Base-by-base conservation (phyloP, 2,113 vertebrate genomes). In the Corvus hawaiiensis region DNA sequence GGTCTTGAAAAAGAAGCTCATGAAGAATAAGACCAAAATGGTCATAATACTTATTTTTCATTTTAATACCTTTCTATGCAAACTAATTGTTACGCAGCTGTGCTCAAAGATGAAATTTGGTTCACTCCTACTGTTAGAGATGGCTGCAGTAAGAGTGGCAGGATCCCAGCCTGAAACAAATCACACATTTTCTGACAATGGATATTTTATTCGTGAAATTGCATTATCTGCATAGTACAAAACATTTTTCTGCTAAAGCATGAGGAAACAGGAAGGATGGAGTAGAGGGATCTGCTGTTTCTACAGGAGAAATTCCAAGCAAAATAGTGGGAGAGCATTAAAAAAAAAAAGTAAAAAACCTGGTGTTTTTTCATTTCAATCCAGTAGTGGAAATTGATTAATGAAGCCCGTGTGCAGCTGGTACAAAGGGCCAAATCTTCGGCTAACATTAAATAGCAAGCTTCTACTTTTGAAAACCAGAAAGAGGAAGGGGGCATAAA, bases 331-430 rank as follows among this genome's bases (percentile, higher is more conserved):
- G 39, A 85, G 15, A 55, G 23, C 55, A 63, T 82, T 3, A 3
- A 37, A 77, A 69, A 91, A 67, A 62, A 82, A 77, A 37, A 24
- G 6, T 4, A 12, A 46, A 51, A 79, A 35, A 11, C 58, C 22
- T 61, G n/a, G 0, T 1, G 8, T 26, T 77, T 91, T 95, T 82
- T 81, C 8, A 74, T 90, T 95, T 90, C 73, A 84, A 68, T 87
- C 64, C 93, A 94, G 73, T 81, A 81, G 77, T 94, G 88, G 88
- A 94, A 97, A 95, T 95, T 90, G 94, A 95, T 94, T 97, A 96
- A 96, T 93, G 74, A 92, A 95, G 79, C 80, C 93, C n/a, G 35
- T 95, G 93, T 96, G 88, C 61, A 78, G 76, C 28, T 0, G 0
- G 49, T 68, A 94, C 44, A 71, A 92, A 89, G 83, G 85, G 69